These are phyloP conservation scores for Catharus minimus DNA, from an alignment of 2,113 vertebrate species.

Conservation along the genomic window DNA sequence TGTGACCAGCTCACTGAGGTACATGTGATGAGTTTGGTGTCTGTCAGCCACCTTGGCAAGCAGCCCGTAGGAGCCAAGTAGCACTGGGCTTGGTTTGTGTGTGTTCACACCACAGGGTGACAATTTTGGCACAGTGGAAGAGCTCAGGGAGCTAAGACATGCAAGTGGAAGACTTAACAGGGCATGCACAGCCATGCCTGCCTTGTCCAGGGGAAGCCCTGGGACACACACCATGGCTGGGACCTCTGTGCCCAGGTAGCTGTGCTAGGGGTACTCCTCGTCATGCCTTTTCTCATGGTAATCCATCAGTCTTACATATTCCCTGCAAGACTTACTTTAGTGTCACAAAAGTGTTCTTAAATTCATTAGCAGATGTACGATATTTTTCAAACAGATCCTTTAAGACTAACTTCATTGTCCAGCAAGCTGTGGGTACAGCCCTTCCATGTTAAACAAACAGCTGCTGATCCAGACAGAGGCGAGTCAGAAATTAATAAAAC, in stretches of 20 bases:
- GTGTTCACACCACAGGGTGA: neutral
- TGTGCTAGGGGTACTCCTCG: neutral
- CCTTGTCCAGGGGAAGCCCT: neutral
- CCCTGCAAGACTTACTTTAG: neutral
- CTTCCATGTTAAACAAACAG: neutral
- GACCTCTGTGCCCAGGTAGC: neutral
- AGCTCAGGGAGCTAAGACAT: neutral
- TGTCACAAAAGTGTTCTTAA: neutral
- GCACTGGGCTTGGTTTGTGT: neutral
- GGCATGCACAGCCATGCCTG: neutral
- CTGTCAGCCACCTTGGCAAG: neutral
- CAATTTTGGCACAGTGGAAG: neutral
- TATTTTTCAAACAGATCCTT: neutral
- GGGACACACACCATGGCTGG: fast-evolving
- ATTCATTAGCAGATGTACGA: neutral
- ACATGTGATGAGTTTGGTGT: fast-evolving
- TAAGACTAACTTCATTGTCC: neutral
- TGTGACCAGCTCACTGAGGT: neutral
- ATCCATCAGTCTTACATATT: neutral
- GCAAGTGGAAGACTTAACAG: neutral
- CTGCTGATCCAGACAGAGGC: neutral
- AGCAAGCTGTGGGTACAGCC: neutral
- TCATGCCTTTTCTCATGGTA: neutral
- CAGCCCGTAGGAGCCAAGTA: neutral
- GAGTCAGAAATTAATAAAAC: neutral